A percentile compares a stretch with the other conserved stretches of the same genome.
Evolutionary conservation across 2,888 invertebrate genomes (phyloP).

Genomic region (Andricus curvator): DNA sequence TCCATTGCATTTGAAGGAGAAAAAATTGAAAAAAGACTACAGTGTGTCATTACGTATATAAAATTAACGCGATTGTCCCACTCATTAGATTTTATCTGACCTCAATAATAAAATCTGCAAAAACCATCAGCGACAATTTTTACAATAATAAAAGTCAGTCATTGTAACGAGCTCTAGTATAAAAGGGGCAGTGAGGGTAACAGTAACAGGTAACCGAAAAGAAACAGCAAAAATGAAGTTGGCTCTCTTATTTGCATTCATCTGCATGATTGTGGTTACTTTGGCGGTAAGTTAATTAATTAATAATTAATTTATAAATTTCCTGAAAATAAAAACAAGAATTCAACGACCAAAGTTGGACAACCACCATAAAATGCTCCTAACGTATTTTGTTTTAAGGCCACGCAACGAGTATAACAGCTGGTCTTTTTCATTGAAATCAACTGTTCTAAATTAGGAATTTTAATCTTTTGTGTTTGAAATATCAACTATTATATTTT

Average conservation of each 20-base stretch:
- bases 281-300: constrained; percentile 11
- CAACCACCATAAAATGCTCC: too few species aligned
- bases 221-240: constrained; percentile 13
- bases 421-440: too few species aligned
- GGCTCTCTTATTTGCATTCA: not conserved
- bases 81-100: not conserved
- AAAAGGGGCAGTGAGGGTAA: not conserved
- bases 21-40: not conserved
- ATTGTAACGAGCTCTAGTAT: not conserved
- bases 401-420: too few species aligned
- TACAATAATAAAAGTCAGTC: not conserved
- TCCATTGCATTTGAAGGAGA: not conserved
- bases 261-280: constrained; percentile 5
- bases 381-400: too few species aligned
- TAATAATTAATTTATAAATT: too few species aligned
- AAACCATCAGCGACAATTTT: not conserved
- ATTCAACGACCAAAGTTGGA: too few species aligned
- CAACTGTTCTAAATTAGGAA: too few species aligned
- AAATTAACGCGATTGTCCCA: not conserved
- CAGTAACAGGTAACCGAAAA: not conserved
- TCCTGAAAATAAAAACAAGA: too few species aligned
- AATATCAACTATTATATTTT: too few species aligned
- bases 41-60: not conserved
- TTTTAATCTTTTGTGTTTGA: too few species aligned
- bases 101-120: not conserved